Conservation (phyloP, 2,113 vertebrate genomes). For the Irena cyanogastra region DNA sequence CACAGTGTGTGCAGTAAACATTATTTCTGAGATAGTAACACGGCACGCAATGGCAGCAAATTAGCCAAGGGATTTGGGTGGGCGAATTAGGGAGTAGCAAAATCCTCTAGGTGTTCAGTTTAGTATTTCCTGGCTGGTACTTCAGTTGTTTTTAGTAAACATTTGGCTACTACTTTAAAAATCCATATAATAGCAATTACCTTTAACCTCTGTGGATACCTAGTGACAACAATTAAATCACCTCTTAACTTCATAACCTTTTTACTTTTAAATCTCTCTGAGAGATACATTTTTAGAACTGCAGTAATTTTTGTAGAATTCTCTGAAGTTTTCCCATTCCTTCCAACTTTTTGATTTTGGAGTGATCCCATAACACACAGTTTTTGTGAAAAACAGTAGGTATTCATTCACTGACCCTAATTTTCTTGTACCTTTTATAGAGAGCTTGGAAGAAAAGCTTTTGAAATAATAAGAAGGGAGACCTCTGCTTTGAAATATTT, state of each 20-base stretch:
- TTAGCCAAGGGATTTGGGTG: neutral
- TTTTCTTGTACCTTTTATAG: slow-evolving; percentile 72
- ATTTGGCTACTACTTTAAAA: neutral
- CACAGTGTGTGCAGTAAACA: neutral
- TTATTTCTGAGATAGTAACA: neutral
- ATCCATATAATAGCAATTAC: neutral
- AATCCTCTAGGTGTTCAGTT: neutral
- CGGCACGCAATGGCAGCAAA: neutral
- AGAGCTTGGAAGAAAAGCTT: slow-evolving; percentile 75
- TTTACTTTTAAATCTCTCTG: neutral
- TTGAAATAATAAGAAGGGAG: slow-evolving; percentile 77
- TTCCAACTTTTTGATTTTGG: neutral
- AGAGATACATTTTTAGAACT: neutral
- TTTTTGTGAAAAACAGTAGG: neutral
- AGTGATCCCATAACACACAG: neutral
- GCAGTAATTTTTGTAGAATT: neutral
- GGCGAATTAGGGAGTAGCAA: neutral
- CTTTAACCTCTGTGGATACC: neutral
- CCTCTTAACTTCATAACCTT: neutral
- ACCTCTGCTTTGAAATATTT: slow-evolving; percentile 67
- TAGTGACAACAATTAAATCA: neutral
- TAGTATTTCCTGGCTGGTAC: neutral
- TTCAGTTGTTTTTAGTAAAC: neutral
- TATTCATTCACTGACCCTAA: neutral
- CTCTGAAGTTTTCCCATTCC: neutral